phyloP scores from a whole-genome alignment of 2,888 invertebrate species.

The Schizaphis graminum region DNA sequence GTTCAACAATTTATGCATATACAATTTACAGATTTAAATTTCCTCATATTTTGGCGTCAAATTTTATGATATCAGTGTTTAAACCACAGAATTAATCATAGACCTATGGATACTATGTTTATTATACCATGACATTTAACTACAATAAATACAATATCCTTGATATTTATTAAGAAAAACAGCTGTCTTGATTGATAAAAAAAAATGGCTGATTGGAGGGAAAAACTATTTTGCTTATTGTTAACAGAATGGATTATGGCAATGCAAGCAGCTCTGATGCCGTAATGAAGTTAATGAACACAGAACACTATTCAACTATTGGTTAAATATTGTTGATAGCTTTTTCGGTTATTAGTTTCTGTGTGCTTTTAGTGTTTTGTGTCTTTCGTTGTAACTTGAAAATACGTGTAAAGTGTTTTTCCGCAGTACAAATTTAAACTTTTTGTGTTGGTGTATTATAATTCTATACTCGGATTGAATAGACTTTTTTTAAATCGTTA shows the following conservation, averaged over 20 bases:
- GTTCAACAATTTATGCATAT: too few relatives aligned
- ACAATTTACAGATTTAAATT: too few relatives aligned
- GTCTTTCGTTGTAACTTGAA: background rate
- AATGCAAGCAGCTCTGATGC: background rate
- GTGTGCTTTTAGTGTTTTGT: background rate
- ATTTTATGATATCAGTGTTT: background rate
- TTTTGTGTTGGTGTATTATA: background rate
- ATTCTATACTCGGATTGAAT: background rate
- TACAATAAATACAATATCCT: background rate
- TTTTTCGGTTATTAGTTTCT: background rate
- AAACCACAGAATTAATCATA: background rate
- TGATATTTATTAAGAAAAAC: background rate
- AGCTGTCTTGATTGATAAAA: slow-evolving; percentile 41
- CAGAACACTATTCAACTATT: background rate
- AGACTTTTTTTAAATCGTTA: background rate
- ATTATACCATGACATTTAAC: too few relatives aligned
- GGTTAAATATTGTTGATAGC: background rate
- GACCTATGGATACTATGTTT: too few relatives aligned
- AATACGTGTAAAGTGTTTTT: background rate
- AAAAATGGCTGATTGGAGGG: slow-evolving; percentile 65
- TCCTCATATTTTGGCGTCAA: too few relatives aligned
- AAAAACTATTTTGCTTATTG: slow-evolving; percentile 55
- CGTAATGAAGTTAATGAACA: background rate
- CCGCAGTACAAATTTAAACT: background rate
- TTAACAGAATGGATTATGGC: slow-evolving; percentile 30